Evolutionary conservation across 2,888 invertebrate species (phyloP).

Genomic region (Apotomis turbidana): DNA sequence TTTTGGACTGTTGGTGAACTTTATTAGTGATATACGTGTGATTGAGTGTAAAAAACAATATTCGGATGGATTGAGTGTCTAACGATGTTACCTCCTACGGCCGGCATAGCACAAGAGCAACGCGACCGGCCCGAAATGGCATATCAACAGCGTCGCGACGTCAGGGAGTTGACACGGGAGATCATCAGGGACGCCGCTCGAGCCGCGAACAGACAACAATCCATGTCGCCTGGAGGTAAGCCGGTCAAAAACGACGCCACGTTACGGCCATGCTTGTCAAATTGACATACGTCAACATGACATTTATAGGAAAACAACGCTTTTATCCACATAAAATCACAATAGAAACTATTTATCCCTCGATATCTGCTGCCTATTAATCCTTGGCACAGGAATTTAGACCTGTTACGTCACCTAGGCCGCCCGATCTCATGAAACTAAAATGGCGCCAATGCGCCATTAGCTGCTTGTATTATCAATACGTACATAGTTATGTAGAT

Average conservation of each 20-base stretch:
- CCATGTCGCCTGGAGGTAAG: slow-evolving; percentile 80
- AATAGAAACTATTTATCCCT: slow-evolving; percentile 51
- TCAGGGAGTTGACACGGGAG: slow-evolving; percentile 76
- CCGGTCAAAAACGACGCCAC: slow-evolving; percentile 78
- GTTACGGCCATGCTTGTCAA: slow-evolving; percentile 84
- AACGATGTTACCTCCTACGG: slow-evolving; percentile 80
- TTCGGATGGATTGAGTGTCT: slow-evolving; percentile 74
- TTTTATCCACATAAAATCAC: slow-evolving; percentile 59
- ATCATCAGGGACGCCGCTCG: slow-evolving; percentile 77
- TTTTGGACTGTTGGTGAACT: slow-evolving; percentile 49
- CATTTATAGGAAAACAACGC: slow-evolving; percentile 79
- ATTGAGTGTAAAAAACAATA: slow-evolving; percentile 58
- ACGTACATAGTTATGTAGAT: slow-evolving; percentile 39
- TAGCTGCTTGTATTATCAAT: slow-evolving; percentile 46
- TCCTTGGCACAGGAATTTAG: slow-evolving; percentile 56
- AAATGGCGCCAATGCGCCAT: slow-evolving; percentile 80
- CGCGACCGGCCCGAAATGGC: slow-evolving; percentile 80
- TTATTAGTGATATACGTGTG: slow-evolving; percentile 54
- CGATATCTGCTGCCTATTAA: slow-evolving; percentile 45
- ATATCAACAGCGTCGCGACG: slow-evolving; percentile 77
- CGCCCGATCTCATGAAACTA: slow-evolving; percentile 70
- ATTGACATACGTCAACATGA: slow-evolving; percentile 84
- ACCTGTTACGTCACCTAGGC: slow-evolving; percentile 75
- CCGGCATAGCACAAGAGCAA: slow-evolving; percentile 78
- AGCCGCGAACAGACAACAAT: slow-evolving; percentile 71